These are phyloP conservation scores for Tenthredo scrophulariae DNA, from an alignment of 2,888 invertebrate species.

Conservation along the genomic window DNA sequence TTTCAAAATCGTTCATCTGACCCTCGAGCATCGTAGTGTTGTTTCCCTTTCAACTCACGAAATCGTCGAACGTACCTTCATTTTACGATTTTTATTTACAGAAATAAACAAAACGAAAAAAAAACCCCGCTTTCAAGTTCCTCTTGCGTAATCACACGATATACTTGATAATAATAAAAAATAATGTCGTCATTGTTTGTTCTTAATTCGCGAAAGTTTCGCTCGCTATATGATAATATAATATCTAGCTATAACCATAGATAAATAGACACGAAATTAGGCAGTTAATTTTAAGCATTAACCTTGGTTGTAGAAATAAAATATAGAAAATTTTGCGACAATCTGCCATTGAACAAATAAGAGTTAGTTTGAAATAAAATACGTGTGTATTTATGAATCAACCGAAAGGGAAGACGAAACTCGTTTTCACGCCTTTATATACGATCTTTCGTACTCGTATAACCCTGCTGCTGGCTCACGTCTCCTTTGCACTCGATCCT, in stretches of 20 bases:
- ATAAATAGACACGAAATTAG: no score
- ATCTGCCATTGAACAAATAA: background rate
- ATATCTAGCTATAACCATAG: no score
- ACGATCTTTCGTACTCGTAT: background rate
- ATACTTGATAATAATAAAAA: background rate
- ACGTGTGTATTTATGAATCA: background rate
- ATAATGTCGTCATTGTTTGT: no score
- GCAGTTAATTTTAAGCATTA: no score
- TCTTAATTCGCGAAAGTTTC: no score
- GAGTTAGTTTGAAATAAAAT: background rate
- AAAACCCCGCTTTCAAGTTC: background rate
- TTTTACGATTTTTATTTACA: background rate
- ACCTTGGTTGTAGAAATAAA: no score
- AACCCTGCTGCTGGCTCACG: background rate
- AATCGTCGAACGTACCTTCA: background rate
- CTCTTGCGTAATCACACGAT: background rate
- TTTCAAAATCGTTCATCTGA: background rate
- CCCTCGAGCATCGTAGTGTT: background rate
- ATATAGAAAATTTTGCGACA: no score
- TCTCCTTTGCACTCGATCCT: background rate
- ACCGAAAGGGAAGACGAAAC: constrained; percentile 27
- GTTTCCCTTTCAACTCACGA: background rate
- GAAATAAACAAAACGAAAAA: no score
- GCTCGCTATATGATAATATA: background rate
- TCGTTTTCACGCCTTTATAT: constrained; percentile 12